These are phyloP conservation scores for Pseudopleuronectes americanus DNA, from an alignment of 2,797 vertebrate species.

Conservation along the genomic window DNA sequence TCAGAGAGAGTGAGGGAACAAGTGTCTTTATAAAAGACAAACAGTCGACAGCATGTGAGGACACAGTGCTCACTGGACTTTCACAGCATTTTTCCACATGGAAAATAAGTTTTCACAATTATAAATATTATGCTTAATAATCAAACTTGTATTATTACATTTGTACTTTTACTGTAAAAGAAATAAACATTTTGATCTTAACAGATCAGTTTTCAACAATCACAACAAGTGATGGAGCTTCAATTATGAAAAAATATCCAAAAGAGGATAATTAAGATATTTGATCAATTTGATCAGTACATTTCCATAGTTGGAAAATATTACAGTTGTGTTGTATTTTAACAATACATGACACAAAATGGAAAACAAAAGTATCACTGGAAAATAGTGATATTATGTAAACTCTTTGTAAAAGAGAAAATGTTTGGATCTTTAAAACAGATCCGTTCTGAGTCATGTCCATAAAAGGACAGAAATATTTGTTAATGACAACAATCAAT, in stretches of 20 bases:
- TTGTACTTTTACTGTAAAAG: neutral
- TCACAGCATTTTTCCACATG: neutral
- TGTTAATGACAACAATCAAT: neutral
- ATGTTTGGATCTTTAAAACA: too few relatives aligned
- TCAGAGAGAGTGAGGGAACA: constrained; percentile 40
- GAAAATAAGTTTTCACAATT: neutral
- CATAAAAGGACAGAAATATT: neutral
- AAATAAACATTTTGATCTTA: constrained; percentile 13
- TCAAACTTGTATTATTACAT: too few relatives aligned
- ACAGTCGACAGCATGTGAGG: neutral
- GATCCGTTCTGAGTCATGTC: neutral
- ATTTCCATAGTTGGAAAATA: too few relatives aligned
- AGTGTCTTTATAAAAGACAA: constrained; percentile 49
- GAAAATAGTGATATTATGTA: too few relatives aligned
- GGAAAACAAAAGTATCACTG: too few relatives aligned
- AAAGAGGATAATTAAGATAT: too few relatives aligned
- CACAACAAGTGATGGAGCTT: neutral
- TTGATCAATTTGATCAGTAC: too few relatives aligned
- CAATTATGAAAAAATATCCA: too few relatives aligned
- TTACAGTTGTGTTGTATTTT: too few relatives aligned
- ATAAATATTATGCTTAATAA: too few relatives aligned
- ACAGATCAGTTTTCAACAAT: constrained; percentile 21
- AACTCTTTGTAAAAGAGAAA: too few relatives aligned
- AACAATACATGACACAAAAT: too few relatives aligned
- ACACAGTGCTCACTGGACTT: constrained; percentile 8